Percentiles rank a stretch among this genome's conserved stretches.
phyloP scores from a whole-genome alignment of 2,888 invertebrate species.

The Byasa hedistus region DNA sequence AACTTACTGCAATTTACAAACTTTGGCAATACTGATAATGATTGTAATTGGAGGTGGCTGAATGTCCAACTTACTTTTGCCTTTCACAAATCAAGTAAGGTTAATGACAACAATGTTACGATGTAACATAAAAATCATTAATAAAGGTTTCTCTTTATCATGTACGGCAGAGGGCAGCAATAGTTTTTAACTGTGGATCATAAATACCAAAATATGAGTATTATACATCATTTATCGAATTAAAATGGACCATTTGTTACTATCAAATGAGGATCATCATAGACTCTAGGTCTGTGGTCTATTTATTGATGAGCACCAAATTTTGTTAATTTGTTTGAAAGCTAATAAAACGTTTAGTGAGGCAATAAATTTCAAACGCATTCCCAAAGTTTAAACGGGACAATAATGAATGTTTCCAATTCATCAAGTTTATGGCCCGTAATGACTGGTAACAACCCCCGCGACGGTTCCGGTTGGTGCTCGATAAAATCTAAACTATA shows the following conservation, averaged over 20 bases:
- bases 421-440: conserved; percentile 28
- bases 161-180: background rate
- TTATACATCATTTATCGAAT: too few species aligned
- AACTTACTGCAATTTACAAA: background rate
- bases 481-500: conserved; percentile 22
- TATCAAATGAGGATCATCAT: too few species aligned
- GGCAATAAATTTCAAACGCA: conserved; percentile 8
- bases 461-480: conserved; percentile 16
- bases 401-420: conserved; percentile 23
- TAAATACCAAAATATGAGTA: background rate
- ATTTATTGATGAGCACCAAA: too few species aligned
- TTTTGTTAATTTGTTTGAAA: background rate
- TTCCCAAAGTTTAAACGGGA: conserved; percentile 12
- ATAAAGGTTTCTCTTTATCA: background rate
- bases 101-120: background rate
- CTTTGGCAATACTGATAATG: background rate
- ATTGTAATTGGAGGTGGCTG: background rate
- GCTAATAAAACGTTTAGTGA: conserved; percentile 13
- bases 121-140: background rate
- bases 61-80: background rate
- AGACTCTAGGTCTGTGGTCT: too few species aligned
- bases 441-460: conserved; percentile 23
- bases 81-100: background rate
- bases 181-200: background rate
- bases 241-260: too few species aligned